Base-by-base conservation (phyloP, 1,140 invertebrate species). In the Epicauta chinensis region DNA sequence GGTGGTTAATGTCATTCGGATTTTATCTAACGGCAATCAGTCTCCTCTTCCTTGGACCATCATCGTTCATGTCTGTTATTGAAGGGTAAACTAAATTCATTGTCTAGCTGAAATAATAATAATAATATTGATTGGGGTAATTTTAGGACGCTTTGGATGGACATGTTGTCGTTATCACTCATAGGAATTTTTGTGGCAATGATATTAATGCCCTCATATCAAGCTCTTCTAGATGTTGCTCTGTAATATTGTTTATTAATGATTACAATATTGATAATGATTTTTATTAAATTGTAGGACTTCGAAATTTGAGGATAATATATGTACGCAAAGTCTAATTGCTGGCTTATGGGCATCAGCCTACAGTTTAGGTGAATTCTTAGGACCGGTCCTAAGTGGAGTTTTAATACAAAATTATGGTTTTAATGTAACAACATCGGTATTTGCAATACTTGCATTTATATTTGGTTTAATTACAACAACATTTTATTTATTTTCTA, bases 311-410 rank as follows among this genome's bases (percentile, higher is more conserved):
- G 71, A 72, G 9, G 83, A 85, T 63, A 77, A 80, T 48, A 61
- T 85, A 13, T 73, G 75, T 5, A 86, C 84, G 6, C 84, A 87
- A 70, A 81, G 82, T 59, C 71, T 84, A 0, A 82, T 87, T 49
- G 83, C 83, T 1, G 84, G 84, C 15, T 72, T 86, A 5, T 88
- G 85, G 84, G 84, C 82, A 5, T 82, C 81, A 45, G 79, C 82
- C 62, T 88, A 86, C 68, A 85, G 84, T 4, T 68, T 87, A 34
- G 84, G 85, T 62, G 85, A 87, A 68, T 81, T 86, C n/a, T 73
- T 83, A 16, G 85, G 85, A 5, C 84, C 85, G 2, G 76, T 79
- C 13, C 55, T 84, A 3, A 84, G 84, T 17, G 84, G 83, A n/a
- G 67, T 78, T 3, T 59, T 87, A 0, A 67, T 82, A 2, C 74